Conservation (phyloP, 2,888 invertebrate genomes). For the Iselma pallidipennis region DNA sequence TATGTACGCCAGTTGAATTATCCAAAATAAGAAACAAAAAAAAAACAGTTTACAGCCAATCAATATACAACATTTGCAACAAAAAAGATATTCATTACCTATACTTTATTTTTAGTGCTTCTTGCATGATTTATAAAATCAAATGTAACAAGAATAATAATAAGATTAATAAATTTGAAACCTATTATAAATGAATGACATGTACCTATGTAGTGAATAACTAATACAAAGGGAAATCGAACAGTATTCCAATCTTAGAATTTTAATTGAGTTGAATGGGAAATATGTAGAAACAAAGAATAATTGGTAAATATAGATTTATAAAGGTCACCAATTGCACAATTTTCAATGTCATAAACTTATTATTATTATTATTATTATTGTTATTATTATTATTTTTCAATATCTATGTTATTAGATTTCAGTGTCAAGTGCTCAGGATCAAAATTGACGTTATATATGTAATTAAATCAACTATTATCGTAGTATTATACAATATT, state of each 20-base stretch:
- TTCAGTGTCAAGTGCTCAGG: background rate
- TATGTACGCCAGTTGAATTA: background rate
- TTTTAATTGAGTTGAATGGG: background rate
- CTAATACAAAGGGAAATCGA: background rate
- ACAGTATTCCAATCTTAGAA: background rate
- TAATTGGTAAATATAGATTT: background rate
- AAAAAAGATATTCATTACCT: background rate
- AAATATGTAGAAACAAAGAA: slow-evolving; percentile 1
- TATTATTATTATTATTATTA: background rate
- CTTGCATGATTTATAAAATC: background rate
- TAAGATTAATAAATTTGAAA: background rate
- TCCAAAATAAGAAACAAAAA: background rate
- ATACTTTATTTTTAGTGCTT: background rate
- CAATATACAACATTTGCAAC: background rate
- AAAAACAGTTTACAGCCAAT: background rate
- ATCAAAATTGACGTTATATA: background rate
- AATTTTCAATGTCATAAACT: background rate
- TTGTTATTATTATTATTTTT: background rate
- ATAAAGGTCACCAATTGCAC: background rate
- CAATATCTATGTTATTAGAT: background rate
- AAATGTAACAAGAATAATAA: background rate
- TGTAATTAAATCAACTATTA: too few species aligned
- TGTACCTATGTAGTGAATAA: background rate
- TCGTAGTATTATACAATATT: too few species aligned
- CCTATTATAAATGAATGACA: background rate